These are phyloP conservation scores for Menura novaehollandiae DNA, from an alignment of 2,113 vertebrate genomes.

Conservation along the genomic window DNA sequence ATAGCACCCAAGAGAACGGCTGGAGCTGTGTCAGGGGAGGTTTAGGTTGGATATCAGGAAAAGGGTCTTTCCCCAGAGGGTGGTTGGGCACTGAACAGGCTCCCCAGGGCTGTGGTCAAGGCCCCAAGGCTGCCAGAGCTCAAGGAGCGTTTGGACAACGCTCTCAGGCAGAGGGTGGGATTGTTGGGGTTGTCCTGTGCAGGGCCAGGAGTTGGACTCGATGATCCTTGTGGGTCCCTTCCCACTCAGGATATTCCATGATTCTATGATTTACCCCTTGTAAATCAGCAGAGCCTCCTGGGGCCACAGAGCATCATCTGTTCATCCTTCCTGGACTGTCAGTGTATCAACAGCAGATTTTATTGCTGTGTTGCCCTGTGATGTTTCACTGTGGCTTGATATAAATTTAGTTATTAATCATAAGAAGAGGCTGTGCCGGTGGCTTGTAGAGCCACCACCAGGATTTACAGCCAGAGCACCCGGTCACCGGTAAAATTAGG, in stretches of 20 bases:
- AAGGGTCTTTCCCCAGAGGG: background rate
- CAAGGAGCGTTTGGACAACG: rapidly evolving
- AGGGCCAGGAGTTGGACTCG: background rate
- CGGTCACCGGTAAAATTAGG: rapidly evolving
- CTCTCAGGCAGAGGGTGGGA: background rate
- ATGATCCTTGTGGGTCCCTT: background rate
- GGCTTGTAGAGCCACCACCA: background rate
- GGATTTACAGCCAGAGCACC: background rate
- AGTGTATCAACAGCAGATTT: background rate
- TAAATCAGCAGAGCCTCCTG: background rate
- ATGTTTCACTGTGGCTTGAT: background rate
- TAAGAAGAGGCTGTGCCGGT: background rate
- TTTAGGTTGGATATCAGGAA: background rate
- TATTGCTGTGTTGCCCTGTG: background rate
- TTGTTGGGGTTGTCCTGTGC: background rate
- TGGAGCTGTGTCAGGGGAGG: background rate
- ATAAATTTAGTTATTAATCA: background rate
- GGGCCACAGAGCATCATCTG: background rate
- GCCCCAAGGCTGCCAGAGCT: background rate
- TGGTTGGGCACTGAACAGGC: background rate
- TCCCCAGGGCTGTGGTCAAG: background rate
- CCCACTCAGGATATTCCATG: background rate
- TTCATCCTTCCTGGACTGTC: background rate
- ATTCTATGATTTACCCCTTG: background rate
- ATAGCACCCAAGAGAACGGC: rapidly evolving